phyloP scores from a whole-genome alignment of 2,888 invertebrate genomes.

The Micoletzkya japonica region DNA sequence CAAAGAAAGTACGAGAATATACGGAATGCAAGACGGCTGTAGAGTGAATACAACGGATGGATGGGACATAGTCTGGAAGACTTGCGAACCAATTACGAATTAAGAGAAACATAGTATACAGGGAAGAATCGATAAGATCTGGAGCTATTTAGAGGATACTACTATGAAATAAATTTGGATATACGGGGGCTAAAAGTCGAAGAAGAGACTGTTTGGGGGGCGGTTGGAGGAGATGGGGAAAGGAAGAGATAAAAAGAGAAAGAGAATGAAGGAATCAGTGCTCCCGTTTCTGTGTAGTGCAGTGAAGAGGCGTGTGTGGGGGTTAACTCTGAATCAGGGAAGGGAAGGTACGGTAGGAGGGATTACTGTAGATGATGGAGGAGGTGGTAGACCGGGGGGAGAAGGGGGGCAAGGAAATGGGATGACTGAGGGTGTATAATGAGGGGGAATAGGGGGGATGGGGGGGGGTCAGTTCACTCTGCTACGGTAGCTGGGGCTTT shows the following conservation, averaged over 20 bases:
- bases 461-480: slow-evolving; percentile 19
- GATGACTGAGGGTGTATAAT: neutral
- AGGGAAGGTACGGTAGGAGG: slow-evolving; percentile 17
- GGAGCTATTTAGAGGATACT: neutral
- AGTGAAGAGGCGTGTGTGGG: too few relatives aligned
- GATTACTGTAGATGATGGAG: slow-evolving; percentile 7
- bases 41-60: neutral
- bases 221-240: too few relatives aligned
- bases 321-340: slow-evolving; percentile 2
- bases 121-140: slow-evolving; percentile 8
- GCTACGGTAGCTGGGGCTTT: slow-evolving; percentile 26
- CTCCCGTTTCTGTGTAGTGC: too few relatives aligned
- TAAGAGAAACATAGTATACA: neutral
- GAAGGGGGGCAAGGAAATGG: neutral
- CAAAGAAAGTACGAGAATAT: neutral
- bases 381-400: neutral
- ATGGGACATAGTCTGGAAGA: neutral
- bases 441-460: slow-evolving; percentile 1
- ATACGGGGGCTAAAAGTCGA: slow-evolving; percentile 2
- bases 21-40: neutral
- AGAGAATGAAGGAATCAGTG: too few relatives aligned
- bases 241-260: too few relatives aligned
- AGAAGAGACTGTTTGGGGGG: neutral
- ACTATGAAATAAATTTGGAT: neutral
- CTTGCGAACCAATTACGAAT: neutral